phyloP scores from a whole-genome alignment of 2,113 vertebrate genomes.

The Bettongia penicillata region DNA sequence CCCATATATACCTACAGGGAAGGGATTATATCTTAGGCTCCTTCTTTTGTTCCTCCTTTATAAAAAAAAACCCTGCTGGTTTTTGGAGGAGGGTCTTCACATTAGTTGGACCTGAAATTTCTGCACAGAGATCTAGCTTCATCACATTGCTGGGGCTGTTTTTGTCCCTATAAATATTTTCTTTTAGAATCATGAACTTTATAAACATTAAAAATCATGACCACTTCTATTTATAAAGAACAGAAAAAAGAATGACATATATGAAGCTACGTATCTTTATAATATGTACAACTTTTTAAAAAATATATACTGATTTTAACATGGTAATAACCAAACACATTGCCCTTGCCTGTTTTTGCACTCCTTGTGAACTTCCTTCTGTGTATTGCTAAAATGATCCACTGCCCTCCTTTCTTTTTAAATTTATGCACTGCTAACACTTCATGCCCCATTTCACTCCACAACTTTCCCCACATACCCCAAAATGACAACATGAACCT shows the following conservation, averaged over 20 bases:
- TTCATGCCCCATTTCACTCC: neutral
- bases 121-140: neutral
- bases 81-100: neutral
- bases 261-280: neutral
- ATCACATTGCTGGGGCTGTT: neutral
- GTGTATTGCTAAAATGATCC: neutral
- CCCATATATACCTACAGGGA: neutral
- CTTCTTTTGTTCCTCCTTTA: neutral
- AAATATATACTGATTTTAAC: neutral
- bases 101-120: neutral
- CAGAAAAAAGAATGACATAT: neutral
- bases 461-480: neutral
- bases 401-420: neutral
- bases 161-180: neutral
- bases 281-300: neutral
- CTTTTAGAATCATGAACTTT: neutral
- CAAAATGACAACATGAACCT: slow-evolving; percentile 15
- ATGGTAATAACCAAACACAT: neutral
- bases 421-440: neutral
- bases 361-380: neutral
- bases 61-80: neutral
- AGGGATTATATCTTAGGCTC: neutral
- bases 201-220: neutral
- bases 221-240: neutral
- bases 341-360: neutral